Conservation (phyloP, 2,113 vertebrate species). For the Uria aalge region DNA sequence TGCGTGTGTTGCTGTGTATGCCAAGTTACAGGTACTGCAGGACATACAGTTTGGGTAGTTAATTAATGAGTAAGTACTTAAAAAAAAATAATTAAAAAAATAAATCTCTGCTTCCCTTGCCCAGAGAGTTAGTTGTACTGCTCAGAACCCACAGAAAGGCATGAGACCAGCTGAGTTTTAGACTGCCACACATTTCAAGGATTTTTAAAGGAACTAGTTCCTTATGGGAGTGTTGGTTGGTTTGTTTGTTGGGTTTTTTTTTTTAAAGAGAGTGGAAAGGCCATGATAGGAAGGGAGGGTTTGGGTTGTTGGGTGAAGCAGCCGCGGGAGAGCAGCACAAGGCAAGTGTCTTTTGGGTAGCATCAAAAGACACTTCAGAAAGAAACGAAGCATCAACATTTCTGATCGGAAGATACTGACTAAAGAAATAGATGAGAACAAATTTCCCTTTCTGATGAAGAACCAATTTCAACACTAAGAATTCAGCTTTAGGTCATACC, state of each 20-base stretch:
- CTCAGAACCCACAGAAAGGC: neutral
- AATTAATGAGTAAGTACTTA: neutral
- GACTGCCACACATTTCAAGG: neutral
- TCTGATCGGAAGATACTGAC: neutral
- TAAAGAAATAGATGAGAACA: neutral
- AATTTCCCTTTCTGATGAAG: neutral
- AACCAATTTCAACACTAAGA: neutral
- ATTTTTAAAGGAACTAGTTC: neutral
- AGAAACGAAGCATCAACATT: neutral
- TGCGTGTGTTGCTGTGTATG: neutral
- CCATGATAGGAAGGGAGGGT: neutral
- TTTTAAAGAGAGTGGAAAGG: neutral
- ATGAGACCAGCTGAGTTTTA: neutral
- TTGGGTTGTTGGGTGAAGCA: neutral
- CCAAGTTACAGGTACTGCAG: constrained; percentile 22
- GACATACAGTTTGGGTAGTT: neutral
- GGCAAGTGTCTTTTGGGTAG: neutral
- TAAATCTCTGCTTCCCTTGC: neutral
- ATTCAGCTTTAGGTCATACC: neutral
- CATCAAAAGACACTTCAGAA: neutral
- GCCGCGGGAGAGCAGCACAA: neutral
- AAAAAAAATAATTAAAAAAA: neutral
- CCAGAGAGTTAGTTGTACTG: neutral
- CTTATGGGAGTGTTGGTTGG: neutral
- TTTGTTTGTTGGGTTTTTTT: neutral